Evolutionary conservation across 2,797 vertebrate genomes (phyloP), one percentile per base, ranked within the genome.

Genomic region (Hydrolagus colliei): DNA sequence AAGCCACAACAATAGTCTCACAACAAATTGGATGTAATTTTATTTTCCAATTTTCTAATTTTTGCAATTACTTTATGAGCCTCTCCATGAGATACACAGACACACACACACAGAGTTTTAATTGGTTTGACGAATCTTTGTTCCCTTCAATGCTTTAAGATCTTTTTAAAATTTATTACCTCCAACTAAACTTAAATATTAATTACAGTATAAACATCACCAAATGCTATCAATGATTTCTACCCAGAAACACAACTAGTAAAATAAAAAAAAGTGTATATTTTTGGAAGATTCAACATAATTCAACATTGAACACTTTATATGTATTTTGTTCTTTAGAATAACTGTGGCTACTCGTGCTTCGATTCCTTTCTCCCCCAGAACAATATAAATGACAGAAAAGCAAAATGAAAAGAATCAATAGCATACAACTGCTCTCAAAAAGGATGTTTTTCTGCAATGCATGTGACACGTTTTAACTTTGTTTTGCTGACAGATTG

Each of bases 381-480:
- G 76, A n/a, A 62, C 62, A 78, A 63, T 52, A 62, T 27, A 65
- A 79, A 79, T 32, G 61, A 79, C 3, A 6, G 7, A 27, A 79
- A 79, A 18, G 77, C 61, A 27, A 79, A 79, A 22, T 79, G 77
- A 27, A 79, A 65, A 63, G 11, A 79, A 22, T 61, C n/a, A 62
- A 27, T 63, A 7, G 11, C n/a, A 65, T 27, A 7, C 59, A 11
- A 22, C 27, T 1, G 1, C 12, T 65, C 61, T 65, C 12, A 65
- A 79, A 22, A 32, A 79, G 62, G 61, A 20, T 79, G 61, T 9
- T 79, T 65, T 65, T 13, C 22, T 65, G n/a, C 6, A 79, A 65
- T 65, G 11, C 65, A 59, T 79, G 77, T 32, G 22, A 14, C 5
- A 65, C 12, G 65, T 65, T 79, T 63, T 79, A 63, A 65, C 63